A percentile compares a stretch with the other conserved stretches of the same genome.
phyloP scores from a whole-genome alignment of 2,797 vertebrate species.

The Micropoecilia bifurca region DNA sequence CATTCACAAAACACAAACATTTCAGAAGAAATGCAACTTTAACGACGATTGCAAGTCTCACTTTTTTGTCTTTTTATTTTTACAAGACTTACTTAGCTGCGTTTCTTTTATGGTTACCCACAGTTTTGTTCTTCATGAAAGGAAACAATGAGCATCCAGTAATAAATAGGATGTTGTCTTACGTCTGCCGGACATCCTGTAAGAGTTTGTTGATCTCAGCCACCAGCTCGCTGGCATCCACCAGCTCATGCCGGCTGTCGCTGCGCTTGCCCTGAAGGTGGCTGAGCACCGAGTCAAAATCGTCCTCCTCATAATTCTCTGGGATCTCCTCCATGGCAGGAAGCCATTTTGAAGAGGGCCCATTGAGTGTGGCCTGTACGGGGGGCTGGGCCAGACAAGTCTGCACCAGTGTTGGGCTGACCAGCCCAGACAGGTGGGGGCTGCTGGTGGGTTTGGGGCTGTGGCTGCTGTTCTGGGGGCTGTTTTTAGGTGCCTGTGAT shows the following conservation, averaged over 20 bases:
- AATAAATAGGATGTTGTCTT: slow-evolving; percentile 62
- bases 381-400: slow-evolving; percentile 44
- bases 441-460: slow-evolving; percentile 53
- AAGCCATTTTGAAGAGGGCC: slow-evolving; percentile 90
- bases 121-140: slow-evolving; percentile 40
- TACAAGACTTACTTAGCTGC: slow-evolving; percentile 30
- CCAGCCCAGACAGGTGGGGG: slow-evolving; percentile 59
- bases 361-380: slow-evolving; percentile 48
- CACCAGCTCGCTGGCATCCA: slow-evolving; percentile 98
- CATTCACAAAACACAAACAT: slow-evolving; percentile 97
- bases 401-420: slow-evolving; percentile 65
- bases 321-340: slow-evolving; percentile 99
- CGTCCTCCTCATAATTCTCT: slow-evolving; percentile 97
- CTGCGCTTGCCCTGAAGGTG: slow-evolving; percentile 87
- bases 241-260: slow-evolving; percentile 94
- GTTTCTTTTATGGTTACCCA: slow-evolving; percentile 37
- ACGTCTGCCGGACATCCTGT: slow-evolving; percentile 96
- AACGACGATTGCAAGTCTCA: slow-evolving; percentile 86
- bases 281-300: slow-evolving; percentile 93
- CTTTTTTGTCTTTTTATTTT: slow-evolving; percentile 41
- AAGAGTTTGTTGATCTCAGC: slow-evolving; percentile 98
- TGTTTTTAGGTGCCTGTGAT: slow-evolving; percentile 62
- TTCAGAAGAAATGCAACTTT: slow-evolving; percentile 95
- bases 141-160: slow-evolving; percentile 16
- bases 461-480: slow-evolving; percentile 68